Conservation (phyloP, 2,888 invertebrate genomes). For the Anaspis maculata region DNA sequence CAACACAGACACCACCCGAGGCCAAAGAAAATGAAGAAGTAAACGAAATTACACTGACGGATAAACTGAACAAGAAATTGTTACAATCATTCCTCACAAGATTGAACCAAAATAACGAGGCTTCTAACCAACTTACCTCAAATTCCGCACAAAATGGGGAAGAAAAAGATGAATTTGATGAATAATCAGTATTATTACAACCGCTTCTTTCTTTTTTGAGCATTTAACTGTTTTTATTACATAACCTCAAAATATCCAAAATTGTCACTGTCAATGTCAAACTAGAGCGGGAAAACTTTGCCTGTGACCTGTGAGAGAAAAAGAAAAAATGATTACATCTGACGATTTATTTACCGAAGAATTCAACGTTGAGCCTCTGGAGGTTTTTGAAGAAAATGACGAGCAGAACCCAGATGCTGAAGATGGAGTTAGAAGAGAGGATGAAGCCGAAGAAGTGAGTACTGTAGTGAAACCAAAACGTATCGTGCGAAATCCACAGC, state of each 20-base stretch:
- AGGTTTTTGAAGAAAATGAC: constrained; percentile 16
- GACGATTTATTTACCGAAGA: constrained; percentile 19
- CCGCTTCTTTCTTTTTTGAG: too few relatives aligned
- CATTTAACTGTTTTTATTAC: constrained; percentile 15
- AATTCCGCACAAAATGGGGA: too few relatives aligned
- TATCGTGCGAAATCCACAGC: constrained; percentile 55
- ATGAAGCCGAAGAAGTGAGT: constrained; percentile 30
- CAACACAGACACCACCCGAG: too few relatives aligned
- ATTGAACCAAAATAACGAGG: constrained; percentile 45
- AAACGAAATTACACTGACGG: constrained; percentile 46
- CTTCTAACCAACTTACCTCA: too few relatives aligned
- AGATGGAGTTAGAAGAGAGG: constrained; percentile 32
- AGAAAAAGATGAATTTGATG: too few relatives aligned
- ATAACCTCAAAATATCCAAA: too few relatives aligned
- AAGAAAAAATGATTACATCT: constrained; percentile 18
- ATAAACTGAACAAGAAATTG: constrained; percentile 58
- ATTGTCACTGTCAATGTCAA: too few relatives aligned
- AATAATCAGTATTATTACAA: too few relatives aligned
- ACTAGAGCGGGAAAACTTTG: constrained; percentile 13
- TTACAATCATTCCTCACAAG: constrained; percentile 53
- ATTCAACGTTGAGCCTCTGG: constrained; percentile 16
- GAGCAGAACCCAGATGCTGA: constrained; percentile 12
- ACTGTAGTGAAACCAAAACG: constrained; percentile 50
- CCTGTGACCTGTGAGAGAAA: neutral
- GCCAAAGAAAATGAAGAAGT: too few relatives aligned